Evolutionary conservation across 2,888 invertebrate species (phyloP).

Genomic region (Caenorhabditis plicata): DNA sequence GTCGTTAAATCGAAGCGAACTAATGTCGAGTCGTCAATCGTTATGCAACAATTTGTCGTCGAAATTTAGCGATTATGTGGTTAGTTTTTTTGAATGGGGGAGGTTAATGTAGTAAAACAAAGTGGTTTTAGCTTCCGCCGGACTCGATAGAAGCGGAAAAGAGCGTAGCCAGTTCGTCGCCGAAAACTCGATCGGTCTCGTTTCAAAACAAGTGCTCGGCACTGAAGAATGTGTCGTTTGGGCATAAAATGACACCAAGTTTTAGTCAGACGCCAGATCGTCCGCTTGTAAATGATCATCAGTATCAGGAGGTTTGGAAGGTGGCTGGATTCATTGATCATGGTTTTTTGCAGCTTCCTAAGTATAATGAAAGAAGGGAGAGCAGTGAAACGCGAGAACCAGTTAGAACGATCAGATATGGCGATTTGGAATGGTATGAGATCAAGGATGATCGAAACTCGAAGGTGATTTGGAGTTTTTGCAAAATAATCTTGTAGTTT

Average conservation of each 20-base stretch:
- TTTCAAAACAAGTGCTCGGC: constrained; percentile 24
- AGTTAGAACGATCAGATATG: constrained; percentile 36
- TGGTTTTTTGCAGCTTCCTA: neutral
- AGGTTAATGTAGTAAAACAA: neutral
- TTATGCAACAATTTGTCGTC: neutral
- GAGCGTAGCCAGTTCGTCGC: constrained; percentile 9
- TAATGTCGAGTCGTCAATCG: neutral
- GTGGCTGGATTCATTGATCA: too few relatives aligned
- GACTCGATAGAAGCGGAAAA: constrained; percentile 6
- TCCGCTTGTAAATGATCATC: too few relatives aligned
- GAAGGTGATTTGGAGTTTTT: too few relatives aligned
- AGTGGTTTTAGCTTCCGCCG: constrained; percentile 9
- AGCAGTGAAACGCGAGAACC: constrained; percentile 35
- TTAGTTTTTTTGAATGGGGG: too few relatives aligned
- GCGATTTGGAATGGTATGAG: constrained; percentile 25
- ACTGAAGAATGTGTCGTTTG: constrained; percentile 33
- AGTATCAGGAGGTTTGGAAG: too few relatives aligned
- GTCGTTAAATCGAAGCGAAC: neutral
- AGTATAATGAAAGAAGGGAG: constrained; percentile 23
- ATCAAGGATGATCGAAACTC: too few relatives aligned
- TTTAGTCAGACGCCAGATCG: constrained; percentile 21
- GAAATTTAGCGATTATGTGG: neutral
- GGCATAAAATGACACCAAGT: constrained; percentile 20
- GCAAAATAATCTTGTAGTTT: too few relatives aligned
- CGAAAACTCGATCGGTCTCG: constrained; percentile 18